phyloP scores from a whole-genome alignment of 2,113 vertebrate genomes.

The Antigone vipio region DNA sequence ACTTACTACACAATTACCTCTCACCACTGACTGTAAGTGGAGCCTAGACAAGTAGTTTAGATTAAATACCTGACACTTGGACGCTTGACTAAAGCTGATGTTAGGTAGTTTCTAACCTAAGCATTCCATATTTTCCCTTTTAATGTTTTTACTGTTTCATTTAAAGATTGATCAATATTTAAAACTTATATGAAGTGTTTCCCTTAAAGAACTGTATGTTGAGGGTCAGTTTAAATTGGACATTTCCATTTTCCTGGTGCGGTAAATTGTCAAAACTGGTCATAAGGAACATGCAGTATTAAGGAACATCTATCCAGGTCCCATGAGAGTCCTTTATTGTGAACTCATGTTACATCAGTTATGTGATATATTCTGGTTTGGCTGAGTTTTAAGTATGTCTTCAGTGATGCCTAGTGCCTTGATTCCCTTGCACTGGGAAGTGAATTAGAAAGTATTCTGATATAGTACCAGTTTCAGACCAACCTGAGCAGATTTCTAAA shows the following conservation, averaged over 20 bases:
- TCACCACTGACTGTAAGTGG: not conserved
- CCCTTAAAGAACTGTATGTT: not conserved
- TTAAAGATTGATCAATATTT: not conserved
- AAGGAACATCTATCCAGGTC: not conserved
- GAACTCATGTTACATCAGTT: not conserved
- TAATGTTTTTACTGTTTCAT: not conserved
- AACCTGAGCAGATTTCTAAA: not conserved
- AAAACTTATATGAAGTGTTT: not conserved
- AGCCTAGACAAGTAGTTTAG: not conserved
- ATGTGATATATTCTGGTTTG: not conserved
- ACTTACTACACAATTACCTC: not conserved
- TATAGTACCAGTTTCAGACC: not conserved
- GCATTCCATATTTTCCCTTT: not conserved
- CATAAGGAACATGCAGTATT: not conserved
- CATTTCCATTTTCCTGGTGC: not conserved
- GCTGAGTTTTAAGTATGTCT: not conserved
- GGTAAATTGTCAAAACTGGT: not conserved
- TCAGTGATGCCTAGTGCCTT: not conserved
- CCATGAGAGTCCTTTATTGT: not conserved
- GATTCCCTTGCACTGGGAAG: not conserved
- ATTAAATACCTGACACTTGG: not conserved
- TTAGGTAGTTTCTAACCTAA: not conserved
- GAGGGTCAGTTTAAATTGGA: not conserved
- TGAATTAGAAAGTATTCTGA: not conserved
- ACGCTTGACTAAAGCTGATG: not conserved